phyloP scores from a whole-genome alignment of 1,140 invertebrate genomes.

The Calycopis cecrops region DNA sequence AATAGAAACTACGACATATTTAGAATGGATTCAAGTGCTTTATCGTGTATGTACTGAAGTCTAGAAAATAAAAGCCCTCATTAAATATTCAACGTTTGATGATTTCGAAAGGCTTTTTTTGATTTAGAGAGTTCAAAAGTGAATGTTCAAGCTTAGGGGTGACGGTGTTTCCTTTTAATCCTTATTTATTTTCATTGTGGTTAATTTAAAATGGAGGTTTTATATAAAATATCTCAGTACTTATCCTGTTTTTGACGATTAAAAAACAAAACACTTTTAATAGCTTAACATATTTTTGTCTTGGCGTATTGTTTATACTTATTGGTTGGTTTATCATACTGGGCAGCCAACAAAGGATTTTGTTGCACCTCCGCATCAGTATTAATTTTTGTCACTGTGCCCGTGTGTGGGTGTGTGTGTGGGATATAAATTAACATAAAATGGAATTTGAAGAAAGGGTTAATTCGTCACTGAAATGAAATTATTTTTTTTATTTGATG shows the following conservation, averaged over 20 bases:
- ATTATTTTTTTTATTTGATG: too few species aligned
- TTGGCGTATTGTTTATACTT: too few species aligned
- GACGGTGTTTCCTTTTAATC: background rate
- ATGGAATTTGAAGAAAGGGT: too few species aligned
- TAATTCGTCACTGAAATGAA: too few species aligned
- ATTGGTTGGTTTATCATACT: too few species aligned
- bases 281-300: too few species aligned
- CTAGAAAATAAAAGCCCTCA: slow-evolving; percentile 1
- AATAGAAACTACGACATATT: background rate
- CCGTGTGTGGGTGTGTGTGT: too few species aligned
- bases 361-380: too few species aligned
- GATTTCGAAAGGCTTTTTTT: background rate
- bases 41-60: background rate
- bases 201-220: background rate
- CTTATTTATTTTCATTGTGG: slow-evolving; percentile 1
- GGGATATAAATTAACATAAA: too few species aligned
- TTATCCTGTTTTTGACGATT: background rate
- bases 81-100: slow-evolving; percentile 7
- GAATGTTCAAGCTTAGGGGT: background rate
- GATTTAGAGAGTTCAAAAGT: background rate
- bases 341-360: too few species aligned
- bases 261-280: too few species aligned
- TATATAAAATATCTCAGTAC: background rate
- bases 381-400: too few species aligned
- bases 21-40: background rate